Evolutionary conservation across 2,797 vertebrate genomes (phyloP), one percentile per base, ranked within the genome.

Genomic region (Tenualosa ilisha): DNA sequence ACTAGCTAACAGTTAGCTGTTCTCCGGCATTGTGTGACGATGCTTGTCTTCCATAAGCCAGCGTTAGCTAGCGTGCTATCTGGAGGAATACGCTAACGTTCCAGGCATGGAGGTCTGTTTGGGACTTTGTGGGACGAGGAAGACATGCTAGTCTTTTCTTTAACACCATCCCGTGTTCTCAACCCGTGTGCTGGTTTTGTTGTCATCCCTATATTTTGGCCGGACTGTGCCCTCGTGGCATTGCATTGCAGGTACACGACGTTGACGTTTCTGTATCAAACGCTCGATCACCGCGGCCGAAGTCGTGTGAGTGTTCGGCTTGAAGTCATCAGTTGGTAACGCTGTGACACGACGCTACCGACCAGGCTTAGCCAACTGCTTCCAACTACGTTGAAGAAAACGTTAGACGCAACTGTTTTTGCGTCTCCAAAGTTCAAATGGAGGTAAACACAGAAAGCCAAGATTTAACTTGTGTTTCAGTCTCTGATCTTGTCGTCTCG

Each of bases 21-120:
- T 85, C 86, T 85, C 87, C 87, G 87, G 91, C 92, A 92, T 94
- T 94, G 93, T 95, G 93, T 91, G 90, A 83, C 82, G 83, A 82
- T 88, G 72, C 75, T 81, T 84, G 46, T 54, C 26, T 72, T 40
- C 63, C 40, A 15, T 26, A 81, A 65, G 61, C 53, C 54, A 63
- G 37, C 17, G 37, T 43, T 75, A 75, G 68, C 68, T 31, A 75
- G 68, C 68, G 37, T 49, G 56, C 15, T 85, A 43, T 9, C 37
- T 26, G 31, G 17, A 17, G 37, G 37, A 15, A 72, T 15, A 40
- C 4, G 12, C 13, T 75, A 40, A 40, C 0, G 12, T 12, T 75
- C 13, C 65, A n/a, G 49, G 9, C 83, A 61, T 75, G 26, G 26
- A 75, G 15, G 5, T 63, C 37, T 17, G 49, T 40, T 40, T 12